phyloP scores from a whole-genome alignment of 1,140 invertebrate species.

The Anastrepha ludens region DNA sequence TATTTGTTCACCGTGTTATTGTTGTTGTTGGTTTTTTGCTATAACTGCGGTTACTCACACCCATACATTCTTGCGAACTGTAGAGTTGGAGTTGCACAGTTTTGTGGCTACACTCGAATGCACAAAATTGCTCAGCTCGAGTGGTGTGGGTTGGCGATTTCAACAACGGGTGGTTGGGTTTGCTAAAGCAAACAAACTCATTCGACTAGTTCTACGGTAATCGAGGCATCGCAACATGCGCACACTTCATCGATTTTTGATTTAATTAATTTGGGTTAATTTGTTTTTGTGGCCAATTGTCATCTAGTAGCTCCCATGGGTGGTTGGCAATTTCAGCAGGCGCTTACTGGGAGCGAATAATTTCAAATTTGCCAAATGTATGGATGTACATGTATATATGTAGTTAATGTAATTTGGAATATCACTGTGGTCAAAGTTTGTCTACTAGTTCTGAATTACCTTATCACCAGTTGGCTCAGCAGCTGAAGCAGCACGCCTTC shows the following conservation, averaged over 20 bases:
- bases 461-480: too few species aligned
- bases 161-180: background rate
- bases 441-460: too few species aligned
- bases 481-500: too few species aligned
- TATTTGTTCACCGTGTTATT: too few species aligned
- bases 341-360: background rate
- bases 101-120: constrained; percentile 19
- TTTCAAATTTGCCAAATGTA: background rate
- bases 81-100: background rate
- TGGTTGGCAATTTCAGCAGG: background rate
- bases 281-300: background rate
- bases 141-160: background rate
- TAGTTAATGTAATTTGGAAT: too few species aligned
- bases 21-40: background rate
- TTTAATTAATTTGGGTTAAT: constrained; percentile 51
- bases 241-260: constrained; percentile 51
- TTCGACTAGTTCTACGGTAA: background rate
- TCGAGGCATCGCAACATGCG: background rate
- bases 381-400: background rate
- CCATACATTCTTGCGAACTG: background rate
- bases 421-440: too few species aligned
- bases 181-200: background rate
- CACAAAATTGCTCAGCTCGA: background rate
- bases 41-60: background rate
- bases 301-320: background rate